Evolutionary conservation across 2,113 vertebrate species (phyloP).

Genomic region (Poeciliopsis prolifica): DNA sequence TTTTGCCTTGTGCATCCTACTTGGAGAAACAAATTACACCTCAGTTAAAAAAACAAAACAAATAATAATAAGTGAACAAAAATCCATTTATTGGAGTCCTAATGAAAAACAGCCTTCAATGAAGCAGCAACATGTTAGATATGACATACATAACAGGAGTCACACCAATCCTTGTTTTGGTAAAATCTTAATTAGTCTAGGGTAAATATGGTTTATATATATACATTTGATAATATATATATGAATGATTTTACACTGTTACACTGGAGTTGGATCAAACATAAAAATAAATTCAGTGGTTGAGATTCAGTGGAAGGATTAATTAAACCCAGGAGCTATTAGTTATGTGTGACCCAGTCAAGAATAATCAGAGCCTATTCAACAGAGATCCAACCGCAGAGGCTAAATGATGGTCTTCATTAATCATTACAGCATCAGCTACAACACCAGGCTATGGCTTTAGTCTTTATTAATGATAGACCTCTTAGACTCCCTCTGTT

Average conservation of each 20-base stretch:
- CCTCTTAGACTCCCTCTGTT: slow-evolving; percentile 46
- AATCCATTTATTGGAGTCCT: slow-evolving; percentile 51
- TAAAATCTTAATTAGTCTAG: slow-evolving; percentile 61
- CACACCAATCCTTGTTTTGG: slow-evolving; percentile 49
- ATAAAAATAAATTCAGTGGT: slow-evolving; percentile 5
- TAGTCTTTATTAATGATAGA: slow-evolving; percentile 58
- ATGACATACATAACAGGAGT: slow-evolving; percentile 28
- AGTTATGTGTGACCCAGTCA: slow-evolving; percentile 70
- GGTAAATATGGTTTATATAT: slow-evolving; percentile 9
- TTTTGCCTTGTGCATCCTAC: slow-evolving; percentile 25
- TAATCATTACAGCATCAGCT: slow-evolving; percentile 66
- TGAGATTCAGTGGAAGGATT: slow-evolving; percentile 31
- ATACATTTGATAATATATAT: not conserved
- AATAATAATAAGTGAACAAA: slow-evolving; percentile 65
- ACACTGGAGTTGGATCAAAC: slow-evolving; percentile 29
- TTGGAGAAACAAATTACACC: slow-evolving; percentile 48
- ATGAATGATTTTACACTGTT: slow-evolving; percentile 8
- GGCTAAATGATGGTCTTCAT: slow-evolving; percentile 53
- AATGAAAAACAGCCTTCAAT: slow-evolving; percentile 55
- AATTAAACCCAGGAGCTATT: slow-evolving; percentile 61
- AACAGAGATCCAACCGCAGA: slow-evolving; percentile 67
- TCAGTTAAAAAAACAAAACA: slow-evolving; percentile 33
- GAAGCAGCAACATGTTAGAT: slow-evolving; percentile 38
- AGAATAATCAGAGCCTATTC: slow-evolving; percentile 71
- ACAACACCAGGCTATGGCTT: slow-evolving; percentile 42